phyloP scores from a whole-genome alignment of 2,113 vertebrate species.

The Axis porcinus region DNA sequence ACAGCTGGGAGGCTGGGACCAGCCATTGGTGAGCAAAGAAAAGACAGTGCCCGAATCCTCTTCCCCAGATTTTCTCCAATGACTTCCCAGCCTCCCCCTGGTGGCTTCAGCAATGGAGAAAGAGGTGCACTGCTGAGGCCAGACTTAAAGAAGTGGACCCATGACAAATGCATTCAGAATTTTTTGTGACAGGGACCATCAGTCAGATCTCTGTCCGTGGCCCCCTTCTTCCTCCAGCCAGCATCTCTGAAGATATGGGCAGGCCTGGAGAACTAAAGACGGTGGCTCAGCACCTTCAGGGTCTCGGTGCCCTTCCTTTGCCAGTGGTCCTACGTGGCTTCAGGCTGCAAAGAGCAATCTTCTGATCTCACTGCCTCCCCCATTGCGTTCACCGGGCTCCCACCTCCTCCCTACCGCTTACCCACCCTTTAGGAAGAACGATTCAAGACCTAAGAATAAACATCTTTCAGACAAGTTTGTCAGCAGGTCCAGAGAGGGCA shows the following conservation, averaged over 20 bases:
- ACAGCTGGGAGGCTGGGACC: not conserved
- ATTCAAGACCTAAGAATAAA: not conserved
- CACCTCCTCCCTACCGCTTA: not conserved
- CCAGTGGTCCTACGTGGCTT: not conserved
- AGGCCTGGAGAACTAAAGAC: not conserved
- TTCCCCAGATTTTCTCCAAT: not conserved
- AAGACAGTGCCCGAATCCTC: not conserved
- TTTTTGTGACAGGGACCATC: slow-evolving; percentile 34
- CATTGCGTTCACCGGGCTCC: not conserved
- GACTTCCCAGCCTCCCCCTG: not conserved
- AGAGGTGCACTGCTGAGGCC: not conserved
- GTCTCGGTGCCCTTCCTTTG: not conserved
- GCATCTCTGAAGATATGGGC: not conserved
- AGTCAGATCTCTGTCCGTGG: not conserved
- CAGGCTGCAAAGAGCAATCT: not conserved
- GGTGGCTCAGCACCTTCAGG: not conserved
- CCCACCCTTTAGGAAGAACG: not conserved
- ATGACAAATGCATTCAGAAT: slow-evolving; percentile 1
- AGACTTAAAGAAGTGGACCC: not conserved
- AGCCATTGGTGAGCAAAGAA: not conserved
- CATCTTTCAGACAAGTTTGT: not conserved
- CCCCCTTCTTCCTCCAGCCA: not conserved
- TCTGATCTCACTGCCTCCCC: not conserved
- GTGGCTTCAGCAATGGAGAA: not conserved
- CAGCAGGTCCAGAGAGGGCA: not conserved